Conservation (phyloP, 2,797 vertebrate species). For the Chelonia mydas region DNA sequence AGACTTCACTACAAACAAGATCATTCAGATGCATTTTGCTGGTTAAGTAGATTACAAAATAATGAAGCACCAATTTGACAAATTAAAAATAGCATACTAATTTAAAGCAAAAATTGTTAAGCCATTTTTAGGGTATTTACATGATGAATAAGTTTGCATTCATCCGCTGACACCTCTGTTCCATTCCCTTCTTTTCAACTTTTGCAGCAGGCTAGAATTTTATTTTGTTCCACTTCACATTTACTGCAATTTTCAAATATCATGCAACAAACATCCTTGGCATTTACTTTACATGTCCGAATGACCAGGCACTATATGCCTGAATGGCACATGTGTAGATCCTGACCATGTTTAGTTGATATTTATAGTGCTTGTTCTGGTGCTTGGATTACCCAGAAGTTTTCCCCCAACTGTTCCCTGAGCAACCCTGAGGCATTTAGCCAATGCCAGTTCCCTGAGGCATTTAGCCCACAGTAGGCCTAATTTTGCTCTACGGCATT, state of each 20-base stretch:
- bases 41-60: neutral
- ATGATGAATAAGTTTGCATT: neutral
- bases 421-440: neutral
- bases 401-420: neutral
- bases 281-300: neutral
- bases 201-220: accelerated
- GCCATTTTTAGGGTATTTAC: too few species aligned
- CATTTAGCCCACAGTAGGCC: neutral
- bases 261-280: neutral
- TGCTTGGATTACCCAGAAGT: neutral
- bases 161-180: too few species aligned
- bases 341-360: neutral
- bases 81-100: neutral
- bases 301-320: neutral
- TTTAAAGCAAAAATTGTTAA: neutral
- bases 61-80: neutral
- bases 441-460: too few species aligned
- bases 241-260: neutral
- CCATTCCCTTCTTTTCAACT: too few species aligned
- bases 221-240: neutral
- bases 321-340: neutral
- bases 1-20: neutral
- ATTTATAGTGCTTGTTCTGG: neutral
- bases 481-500: neutral
- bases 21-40: neutral